Percentiles rank a stretch among this genome's conserved stretches.
Evolutionary conservation across 2,888 invertebrate species (phyloP).

Genomic region (Drosophila kokeensis): DNA sequence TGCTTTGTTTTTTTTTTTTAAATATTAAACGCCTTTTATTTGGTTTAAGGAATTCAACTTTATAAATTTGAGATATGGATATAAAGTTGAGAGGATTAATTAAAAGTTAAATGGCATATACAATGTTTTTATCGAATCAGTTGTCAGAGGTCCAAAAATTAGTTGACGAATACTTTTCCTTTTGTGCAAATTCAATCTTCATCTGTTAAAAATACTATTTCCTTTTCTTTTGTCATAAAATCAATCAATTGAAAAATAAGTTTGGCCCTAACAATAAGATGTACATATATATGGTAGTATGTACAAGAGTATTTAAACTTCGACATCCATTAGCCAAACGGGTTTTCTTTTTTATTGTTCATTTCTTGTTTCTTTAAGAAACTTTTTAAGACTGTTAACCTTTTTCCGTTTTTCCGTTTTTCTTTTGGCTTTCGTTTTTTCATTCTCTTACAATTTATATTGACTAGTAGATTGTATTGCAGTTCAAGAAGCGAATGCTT

Average conservation of each 20-base stretch:
- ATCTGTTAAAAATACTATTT: background rate
- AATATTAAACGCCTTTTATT: background rate
- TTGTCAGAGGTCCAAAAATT: background rate
- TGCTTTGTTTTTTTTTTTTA: background rate
- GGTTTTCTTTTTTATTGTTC: background rate
- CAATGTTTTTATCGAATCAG: background rate
- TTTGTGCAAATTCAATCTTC: background rate
- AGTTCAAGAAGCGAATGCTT: conserved; percentile 37
- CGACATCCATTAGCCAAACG: background rate
- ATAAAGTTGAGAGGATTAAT: too few relatives aligned
- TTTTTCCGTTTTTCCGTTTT: background rate
- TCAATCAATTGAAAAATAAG: background rate
- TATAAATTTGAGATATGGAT: background rate
- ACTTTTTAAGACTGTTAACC: conserved; percentile 11
- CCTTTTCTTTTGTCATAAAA: background rate
- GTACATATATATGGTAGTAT: background rate
- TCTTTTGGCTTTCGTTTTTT: conserved; percentile 1
- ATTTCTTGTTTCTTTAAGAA: conserved; percentile 5
- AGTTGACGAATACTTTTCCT: background rate
- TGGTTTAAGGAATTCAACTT: background rate
- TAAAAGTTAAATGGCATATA: background rate
- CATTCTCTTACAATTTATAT: conserved; percentile 2
- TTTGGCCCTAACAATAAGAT: background rate
- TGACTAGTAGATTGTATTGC: conserved; percentile 17
- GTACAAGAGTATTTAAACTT: background rate